phyloP scores from a whole-genome alignment of 1,140 invertebrate species.

The Drosophila trapezifrons region DNA sequence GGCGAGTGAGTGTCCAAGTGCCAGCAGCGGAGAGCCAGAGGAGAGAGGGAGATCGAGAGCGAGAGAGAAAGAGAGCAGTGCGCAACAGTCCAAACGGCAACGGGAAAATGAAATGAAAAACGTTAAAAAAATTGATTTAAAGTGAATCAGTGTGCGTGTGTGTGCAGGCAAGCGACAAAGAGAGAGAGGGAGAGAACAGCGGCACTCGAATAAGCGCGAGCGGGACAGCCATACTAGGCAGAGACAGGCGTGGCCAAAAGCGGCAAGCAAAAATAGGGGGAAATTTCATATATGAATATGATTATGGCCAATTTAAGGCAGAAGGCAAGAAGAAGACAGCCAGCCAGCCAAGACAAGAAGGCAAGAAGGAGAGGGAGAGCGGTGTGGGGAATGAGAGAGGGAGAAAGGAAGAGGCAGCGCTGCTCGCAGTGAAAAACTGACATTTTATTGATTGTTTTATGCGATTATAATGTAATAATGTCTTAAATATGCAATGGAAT shows the following conservation, averaged over 20 bases:
- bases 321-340: constrained; percentile 18
- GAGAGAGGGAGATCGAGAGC: constrained; percentile 3
- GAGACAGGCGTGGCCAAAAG: constrained; percentile 61
- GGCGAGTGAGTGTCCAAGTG: constrained; percentile 7
- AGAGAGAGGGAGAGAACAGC: constrained; percentile 5
- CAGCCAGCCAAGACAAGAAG: constrained; percentile 15
- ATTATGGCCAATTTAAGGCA: constrained; percentile 65
- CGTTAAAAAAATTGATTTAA: constrained; percentile 81
- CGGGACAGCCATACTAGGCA: constrained; percentile 35
- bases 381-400: background rate
- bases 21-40: constrained; percentile 15
- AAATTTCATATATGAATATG: constrained; percentile 59
- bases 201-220: background rate
- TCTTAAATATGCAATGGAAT: constrained; percentile 71
- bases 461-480: constrained; percentile 84
- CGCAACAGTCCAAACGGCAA: constrained; percentile 55
- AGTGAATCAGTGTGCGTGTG: constrained; percentile 68
- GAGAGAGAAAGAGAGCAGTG: constrained; percentile 39
- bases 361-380: background rate
- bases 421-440: constrained; percentile 57
- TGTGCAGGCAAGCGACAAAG: constrained; percentile 9
- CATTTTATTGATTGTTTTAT: constrained; percentile 84
- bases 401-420: constrained; percentile 26
- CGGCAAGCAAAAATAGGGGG: constrained; percentile 60
- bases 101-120: constrained; percentile 81